Conservation (phyloP, 2,888 invertebrate genomes). For the Plagodis pulveraria region DNA sequence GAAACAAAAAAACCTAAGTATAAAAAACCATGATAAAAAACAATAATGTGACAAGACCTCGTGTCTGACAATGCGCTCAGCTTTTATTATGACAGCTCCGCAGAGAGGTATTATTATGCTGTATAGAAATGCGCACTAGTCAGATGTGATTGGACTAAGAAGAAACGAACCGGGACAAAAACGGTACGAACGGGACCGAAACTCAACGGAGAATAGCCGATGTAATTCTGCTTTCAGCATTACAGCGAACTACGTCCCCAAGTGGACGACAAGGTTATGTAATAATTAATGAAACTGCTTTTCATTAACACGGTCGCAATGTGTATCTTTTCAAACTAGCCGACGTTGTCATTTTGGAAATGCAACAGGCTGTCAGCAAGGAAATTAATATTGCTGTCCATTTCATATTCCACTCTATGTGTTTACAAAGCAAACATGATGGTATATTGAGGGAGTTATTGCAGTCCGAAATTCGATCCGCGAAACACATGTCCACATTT, state of each 20-base stretch:
- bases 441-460: constrained; percentile 13
- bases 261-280: constrained; percentile 1
- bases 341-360: constrained; percentile 9
- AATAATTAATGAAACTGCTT: constrained; percentile 13
- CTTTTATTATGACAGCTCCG: constrained; percentile 49
- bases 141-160: constrained; percentile 22
- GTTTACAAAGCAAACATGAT: constrained; percentile 21
- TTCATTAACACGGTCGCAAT: constrained; percentile 7
- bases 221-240: constrained; percentile 9
- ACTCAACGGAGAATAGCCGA: constrained; percentile 8
- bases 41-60: constrained; percentile 38
- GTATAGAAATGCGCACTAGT: constrained; percentile 29
- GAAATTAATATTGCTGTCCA: constrained; percentile 19
- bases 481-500: constrained; percentile 2
- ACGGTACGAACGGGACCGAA: constrained; percentile 4
- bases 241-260: constrained; percentile 1
- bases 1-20: no score
- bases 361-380: constrained; percentile 22
- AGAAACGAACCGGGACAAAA: constrained; percentile 25
- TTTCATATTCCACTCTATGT: constrained; percentile 9
- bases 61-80: constrained; percentile 44
- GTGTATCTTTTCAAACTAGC: constrained; percentile 11
- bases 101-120: constrained; percentile 34
- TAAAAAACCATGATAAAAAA: neutral
- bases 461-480: constrained; percentile 8